phyloP scores from a whole-genome alignment of 2,113 vertebrate genomes.

The Tylochromis polylepis region DNA sequence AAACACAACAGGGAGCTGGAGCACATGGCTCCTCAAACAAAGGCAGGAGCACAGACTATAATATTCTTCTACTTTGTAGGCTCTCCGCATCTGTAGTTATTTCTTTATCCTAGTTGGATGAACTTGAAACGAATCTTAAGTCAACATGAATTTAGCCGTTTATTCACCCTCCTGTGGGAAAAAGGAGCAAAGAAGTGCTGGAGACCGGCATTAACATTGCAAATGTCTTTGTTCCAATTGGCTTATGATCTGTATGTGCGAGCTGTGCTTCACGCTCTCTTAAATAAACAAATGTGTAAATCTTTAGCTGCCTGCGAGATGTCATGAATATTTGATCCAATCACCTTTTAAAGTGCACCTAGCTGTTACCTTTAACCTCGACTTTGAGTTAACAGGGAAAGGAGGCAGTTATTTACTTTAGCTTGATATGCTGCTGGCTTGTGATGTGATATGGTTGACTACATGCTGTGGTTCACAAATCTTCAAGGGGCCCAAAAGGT shows the following conservation, averaged over 20 bases:
- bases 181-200: background rate
- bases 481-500: conserved; percentile 11
- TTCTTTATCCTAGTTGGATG: conserved; percentile 49
- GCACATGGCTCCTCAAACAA: conserved; percentile 44
- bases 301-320: conserved; percentile 11
- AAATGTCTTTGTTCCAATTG: conserved; percentile 33
- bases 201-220: conserved; percentile 53
- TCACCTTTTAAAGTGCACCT: conserved; percentile 52
- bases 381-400: conserved; percentile 11
- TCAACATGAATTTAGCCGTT: conserved; percentile 40
- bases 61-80: conserved; percentile 33
- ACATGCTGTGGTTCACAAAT: background rate
- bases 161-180: conserved; percentile 28
- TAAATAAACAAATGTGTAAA: conserved; percentile 47
- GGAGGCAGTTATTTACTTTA: conserved; percentile 31
- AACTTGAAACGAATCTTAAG: conserved; percentile 52
- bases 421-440: background rate
- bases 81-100: conserved; percentile 31
- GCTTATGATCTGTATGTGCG: conserved; percentile 34
- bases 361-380: conserved; percentile 40
- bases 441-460: background rate
- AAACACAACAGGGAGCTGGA: conserved; percentile 47
- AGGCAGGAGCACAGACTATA: conserved; percentile 12
- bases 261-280: background rate
- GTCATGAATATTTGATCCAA: conserved; percentile 64